Base-by-base conservation (phyloP, 2,797 vertebrate species). In the Aphelocoma californica region DNA sequence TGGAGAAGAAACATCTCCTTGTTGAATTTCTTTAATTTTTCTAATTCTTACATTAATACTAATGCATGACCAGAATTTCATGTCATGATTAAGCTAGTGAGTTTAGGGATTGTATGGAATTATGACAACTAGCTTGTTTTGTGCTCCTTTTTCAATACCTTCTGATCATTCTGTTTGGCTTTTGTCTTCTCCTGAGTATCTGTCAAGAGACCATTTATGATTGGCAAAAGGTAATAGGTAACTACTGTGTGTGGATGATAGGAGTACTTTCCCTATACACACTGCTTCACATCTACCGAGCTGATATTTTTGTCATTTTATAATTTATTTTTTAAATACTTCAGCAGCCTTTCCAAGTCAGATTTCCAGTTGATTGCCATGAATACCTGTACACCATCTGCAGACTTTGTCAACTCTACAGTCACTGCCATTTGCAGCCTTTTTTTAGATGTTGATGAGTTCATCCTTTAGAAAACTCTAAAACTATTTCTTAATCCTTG, bases 221-320 rank as follows among this genome's bases (percentile, higher is more conserved):
- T 6, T 58, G 38, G 29, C 51, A 72, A 82, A 82, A 66, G 47
- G 26, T 42, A 74, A 28, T 10, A 62, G 10, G 10, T 50, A 77
- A 42, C 34, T 36, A n/a, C 4, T n/a, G 18, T 24, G 3, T 45
- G 12, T 19, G 19, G 26, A 53, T 45, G 18, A 54, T 54, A 72
- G 64, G 20, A 62, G 54, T 80, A 51, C 15, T 31, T 66, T 80
- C 47, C 21, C 17, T 50, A 5, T 42, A 54, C 20, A 26, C 24
- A 7, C 17, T 0, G 1, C 26, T 90, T 70, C 0, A 1, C 60
- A 42, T 5, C 21, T 65, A 69, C 12, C 1, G 2, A 62, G n/a
- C 9, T 77, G 38, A 7, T 32, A 70, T 78, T 89, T 81, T 15
- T 0, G 25, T 50, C 2, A 20, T 64, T 81, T 70, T 71, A 36